Evolutionary conservation across 2,797 vertebrate species (phyloP).

Genomic region (Cottoperca gobio): DNA sequence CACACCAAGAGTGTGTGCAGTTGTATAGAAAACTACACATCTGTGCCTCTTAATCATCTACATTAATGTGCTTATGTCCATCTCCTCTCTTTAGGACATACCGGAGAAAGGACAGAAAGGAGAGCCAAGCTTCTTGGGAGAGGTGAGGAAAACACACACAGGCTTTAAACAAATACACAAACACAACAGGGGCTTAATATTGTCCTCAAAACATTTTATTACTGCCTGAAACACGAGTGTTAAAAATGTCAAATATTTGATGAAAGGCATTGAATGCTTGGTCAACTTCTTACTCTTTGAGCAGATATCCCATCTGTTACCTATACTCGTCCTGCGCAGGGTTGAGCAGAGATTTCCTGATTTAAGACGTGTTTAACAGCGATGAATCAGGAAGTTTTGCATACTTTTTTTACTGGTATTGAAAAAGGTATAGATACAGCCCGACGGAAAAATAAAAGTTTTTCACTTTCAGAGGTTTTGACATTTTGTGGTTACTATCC

Average conservation of each 20-base stretch:
- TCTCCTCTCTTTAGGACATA: slow-evolving; percentile 54
- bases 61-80: not conserved
- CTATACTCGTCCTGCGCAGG: not conserved
- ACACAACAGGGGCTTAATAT: not conserved
- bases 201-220: not conserved
- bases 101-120: slow-evolving; percentile 89
- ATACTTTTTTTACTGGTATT: not conserved
- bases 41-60: not conserved
- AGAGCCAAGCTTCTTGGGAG: slow-evolving; percentile 82
- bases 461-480: not conserved
- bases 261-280: not conserved
- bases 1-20: not conserved
- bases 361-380: not conserved
- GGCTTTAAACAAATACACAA: not conserved
- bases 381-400: not conserved
- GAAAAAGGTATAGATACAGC: not conserved
- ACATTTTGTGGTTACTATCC: too few species aligned
- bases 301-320: not conserved
- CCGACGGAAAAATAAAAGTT: not conserved
- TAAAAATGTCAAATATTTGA: not conserved
- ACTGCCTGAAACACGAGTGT: rapidly evolving
- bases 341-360: not conserved
- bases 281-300: not conserved
- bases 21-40: not conserved
- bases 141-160: slow-evolving; percentile 78